Evolutionary conservation across 2,888 invertebrate species (phyloP).

Genomic region (Yponomeuta malinellus): DNA sequence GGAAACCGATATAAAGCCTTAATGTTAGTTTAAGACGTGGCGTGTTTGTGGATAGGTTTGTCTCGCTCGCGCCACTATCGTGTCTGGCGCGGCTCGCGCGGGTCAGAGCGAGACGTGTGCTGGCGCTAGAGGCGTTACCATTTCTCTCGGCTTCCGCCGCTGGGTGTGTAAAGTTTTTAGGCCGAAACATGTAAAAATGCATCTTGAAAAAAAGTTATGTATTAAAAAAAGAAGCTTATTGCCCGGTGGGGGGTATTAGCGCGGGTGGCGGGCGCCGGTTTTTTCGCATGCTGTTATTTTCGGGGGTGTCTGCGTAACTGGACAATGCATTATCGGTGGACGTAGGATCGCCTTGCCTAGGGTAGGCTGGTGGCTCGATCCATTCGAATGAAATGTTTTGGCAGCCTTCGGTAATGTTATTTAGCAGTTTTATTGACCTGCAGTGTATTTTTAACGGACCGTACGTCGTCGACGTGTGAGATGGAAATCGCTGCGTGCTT

Average conservation of each 20-base stretch:
- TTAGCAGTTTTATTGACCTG: constrained; percentile 2
- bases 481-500: background rate
- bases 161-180: constrained; percentile 76
- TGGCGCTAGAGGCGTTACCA: constrained; percentile 60
- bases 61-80: constrained; percentile 71
- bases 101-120: constrained; percentile 61
- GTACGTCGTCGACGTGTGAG: background rate
- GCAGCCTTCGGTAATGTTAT: background rate
- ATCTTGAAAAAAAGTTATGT: constrained; percentile 77
- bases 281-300: constrained; percentile 73
- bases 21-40: constrained; percentile 69
- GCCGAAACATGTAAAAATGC: constrained; percentile 77
- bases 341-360: constrained; percentile 58
- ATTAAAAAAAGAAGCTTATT: constrained; percentile 76
- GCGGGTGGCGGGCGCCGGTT: constrained; percentile 61
- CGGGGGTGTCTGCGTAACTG: constrained; percentile 67
- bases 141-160: constrained; percentile 52
- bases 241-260: constrained; percentile 71
- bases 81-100: constrained; percentile 40
- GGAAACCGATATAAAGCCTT: constrained; percentile 66
- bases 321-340: constrained; percentile 69
- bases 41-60: constrained; percentile 46
- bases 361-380: background rate
- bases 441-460: background rate
- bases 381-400: constrained; percentile 6